Evolutionary conservation across 2,113 vertebrate species (phyloP).

Genomic region (Epinephelus lanceolatus): DNA sequence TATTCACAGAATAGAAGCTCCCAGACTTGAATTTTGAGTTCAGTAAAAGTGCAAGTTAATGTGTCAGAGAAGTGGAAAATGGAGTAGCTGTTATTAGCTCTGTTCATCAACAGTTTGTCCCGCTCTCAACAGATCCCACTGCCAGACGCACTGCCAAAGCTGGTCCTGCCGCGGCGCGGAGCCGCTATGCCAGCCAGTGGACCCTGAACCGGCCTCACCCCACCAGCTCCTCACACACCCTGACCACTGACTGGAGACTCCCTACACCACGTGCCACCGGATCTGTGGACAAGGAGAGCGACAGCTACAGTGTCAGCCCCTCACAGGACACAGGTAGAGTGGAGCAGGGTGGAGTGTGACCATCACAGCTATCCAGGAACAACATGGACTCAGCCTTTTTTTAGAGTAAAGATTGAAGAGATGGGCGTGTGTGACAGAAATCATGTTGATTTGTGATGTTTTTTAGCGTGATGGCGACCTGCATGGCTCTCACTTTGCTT

Average conservation of each 20-base stretch:
- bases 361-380: not conserved
- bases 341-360: not conserved
- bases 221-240: conserved; percentile 96
- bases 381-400: conserved; percentile 8
- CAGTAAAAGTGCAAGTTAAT: not conserved
- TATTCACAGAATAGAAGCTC: not conserved
- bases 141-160: conserved; percentile 97
- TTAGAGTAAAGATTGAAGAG: not conserved
- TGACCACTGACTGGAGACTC: conserved; percentile 98
- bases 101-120: not conserved
- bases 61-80: not conserved
- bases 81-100: not conserved
- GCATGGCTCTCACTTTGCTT: conserved; percentile 4
- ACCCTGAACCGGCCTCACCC: conserved; percentile 98
- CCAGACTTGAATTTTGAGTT: not conserved
- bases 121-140: conserved; percentile 89
- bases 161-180: conserved; percentile 92
- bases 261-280: conserved; percentile 94
- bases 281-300: conserved; percentile 98
- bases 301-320: conserved; percentile 99
- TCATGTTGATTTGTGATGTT: conserved; percentile 26
- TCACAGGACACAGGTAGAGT: conserved; percentile 96
- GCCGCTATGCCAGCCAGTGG: conserved; percentile 98
- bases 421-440: conserved; percentile 25
- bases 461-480: conserved; percentile 3